Conservation (phyloP, 2,113 vertebrate species). For the Corvus cornix region DNA sequence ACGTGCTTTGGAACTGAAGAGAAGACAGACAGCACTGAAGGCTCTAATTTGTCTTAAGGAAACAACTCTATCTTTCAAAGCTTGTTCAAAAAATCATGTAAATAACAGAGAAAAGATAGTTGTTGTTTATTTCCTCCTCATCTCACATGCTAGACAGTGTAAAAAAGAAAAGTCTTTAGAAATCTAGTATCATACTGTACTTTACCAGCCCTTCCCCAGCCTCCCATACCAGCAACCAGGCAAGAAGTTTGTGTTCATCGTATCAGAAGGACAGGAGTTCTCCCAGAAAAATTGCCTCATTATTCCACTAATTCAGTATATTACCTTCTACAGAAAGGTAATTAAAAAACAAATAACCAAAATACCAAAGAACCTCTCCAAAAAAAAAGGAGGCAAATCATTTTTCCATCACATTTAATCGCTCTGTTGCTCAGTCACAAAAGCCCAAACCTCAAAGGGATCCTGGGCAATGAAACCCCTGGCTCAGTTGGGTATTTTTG, state of each 20-base stretch:
- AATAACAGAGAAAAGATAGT: background rate
- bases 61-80: conserved; percentile 23
- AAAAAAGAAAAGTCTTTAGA: background rate
- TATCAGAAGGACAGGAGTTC: background rate
- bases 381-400: background rate
- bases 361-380: background rate
- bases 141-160: background rate
- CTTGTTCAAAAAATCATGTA: background rate
- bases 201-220: background rate
- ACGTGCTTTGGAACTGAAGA: background rate
- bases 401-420: background rate
- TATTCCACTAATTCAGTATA: background rate
- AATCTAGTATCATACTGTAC: background rate
- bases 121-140: background rate
- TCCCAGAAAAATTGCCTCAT: background rate
- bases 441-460: background rate
- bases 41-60: conserved; percentile 13
- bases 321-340: background rate
- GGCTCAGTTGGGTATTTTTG: background rate
- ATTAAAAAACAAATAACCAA: background rate
- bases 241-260: background rate
- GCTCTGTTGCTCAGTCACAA: background rate
- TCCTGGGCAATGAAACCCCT: background rate
- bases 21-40: background rate
- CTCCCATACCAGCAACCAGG: background rate